phyloP scores from a whole-genome alignment of 2,888 invertebrate genomes.

The Scrobipalpa atriplicella region DNA sequence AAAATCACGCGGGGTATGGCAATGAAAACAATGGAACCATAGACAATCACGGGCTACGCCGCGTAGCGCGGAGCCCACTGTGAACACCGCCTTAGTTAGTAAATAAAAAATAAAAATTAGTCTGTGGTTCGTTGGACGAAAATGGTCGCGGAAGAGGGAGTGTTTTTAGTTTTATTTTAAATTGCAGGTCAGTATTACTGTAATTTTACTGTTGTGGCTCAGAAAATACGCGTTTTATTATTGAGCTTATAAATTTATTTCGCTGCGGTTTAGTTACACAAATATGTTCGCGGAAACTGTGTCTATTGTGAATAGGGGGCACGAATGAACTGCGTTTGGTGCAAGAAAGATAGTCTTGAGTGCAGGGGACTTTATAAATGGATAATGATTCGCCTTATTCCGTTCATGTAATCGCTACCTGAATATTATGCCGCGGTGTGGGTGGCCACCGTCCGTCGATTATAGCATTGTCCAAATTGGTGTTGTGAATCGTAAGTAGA shows the following conservation, averaged over 20 bases:
- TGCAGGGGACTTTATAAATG: constrained; percentile 14
- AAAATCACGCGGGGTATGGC: no score
- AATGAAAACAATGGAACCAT: no score
- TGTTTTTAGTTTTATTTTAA: constrained; percentile 32
- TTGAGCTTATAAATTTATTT: background rate
- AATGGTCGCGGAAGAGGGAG: constrained; percentile 33
- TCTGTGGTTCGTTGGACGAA: constrained; percentile 21
- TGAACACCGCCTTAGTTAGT: background rate
- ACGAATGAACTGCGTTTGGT: constrained; percentile 25
- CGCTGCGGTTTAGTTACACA: background rate
- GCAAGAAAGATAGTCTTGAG: constrained; percentile 18
- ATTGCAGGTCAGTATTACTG: constrained; percentile 39
- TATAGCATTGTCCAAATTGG: constrained; percentile 32
- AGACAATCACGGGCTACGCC: no score
- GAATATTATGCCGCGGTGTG: constrained; percentile 14
- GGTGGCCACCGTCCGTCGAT: constrained; percentile 12
- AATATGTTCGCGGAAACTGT: constrained; percentile 1
- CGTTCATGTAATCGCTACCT: constrained; percentile 1
- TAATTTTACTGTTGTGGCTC: constrained; percentile 31
- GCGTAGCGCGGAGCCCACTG: no score
- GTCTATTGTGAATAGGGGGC: constrained; percentile 16
- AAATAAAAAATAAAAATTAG: no score
- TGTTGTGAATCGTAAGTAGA: constrained; percentile 28
- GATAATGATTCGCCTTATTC: constrained; percentile 23
- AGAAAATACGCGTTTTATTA: constrained; percentile 1